Conservation (phyloP, 2,113 vertebrate genomes). For the Pseudonaja textilis region DNA sequence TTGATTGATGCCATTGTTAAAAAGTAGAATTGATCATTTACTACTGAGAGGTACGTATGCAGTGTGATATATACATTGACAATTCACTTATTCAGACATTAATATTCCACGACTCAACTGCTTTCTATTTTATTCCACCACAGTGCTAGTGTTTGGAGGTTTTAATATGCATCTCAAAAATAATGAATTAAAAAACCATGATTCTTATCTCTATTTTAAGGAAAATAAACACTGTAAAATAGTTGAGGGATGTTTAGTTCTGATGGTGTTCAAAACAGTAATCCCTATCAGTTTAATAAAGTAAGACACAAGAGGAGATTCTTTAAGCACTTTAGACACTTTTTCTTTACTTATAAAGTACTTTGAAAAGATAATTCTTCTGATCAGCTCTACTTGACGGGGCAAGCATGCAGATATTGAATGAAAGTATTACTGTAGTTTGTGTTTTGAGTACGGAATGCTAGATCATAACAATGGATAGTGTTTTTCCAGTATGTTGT, state of each 20-base stretch:
- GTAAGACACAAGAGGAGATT: slow-evolving; percentile 58
- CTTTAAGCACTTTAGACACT: slow-evolving; percentile 74
- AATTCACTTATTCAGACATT: slow-evolving; percentile 3
- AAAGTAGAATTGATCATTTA: not conserved
- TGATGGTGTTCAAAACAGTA: slow-evolving; percentile 62
- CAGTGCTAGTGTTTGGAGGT: not conserved
- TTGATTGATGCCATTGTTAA: not conserved
- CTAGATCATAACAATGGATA: not conserved
- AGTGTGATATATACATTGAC: not conserved
- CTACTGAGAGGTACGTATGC: not conserved
- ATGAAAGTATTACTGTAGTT: not conserved
- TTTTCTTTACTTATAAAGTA: slow-evolving; percentile 33
- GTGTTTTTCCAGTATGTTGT: slow-evolving; percentile 12
- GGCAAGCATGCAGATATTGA: slow-evolving; percentile 43
- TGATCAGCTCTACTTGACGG: slow-evolving; percentile 41
- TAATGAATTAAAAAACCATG: not conserved
- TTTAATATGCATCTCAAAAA: not conserved
- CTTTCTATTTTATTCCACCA: not conserved
- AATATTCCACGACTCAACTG: not conserved
- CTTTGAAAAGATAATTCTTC: slow-evolving; percentile 30
- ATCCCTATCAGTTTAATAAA: slow-evolving; percentile 46
- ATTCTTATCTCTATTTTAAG: slow-evolving; percentile 4
- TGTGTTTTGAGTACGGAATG: not conserved
- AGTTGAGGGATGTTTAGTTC: slow-evolving; percentile 50
- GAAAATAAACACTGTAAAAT: slow-evolving; percentile 39